phyloP scores from a whole-genome alignment of 2,888 invertebrate species.

The Drosophila paranaensis region DNA sequence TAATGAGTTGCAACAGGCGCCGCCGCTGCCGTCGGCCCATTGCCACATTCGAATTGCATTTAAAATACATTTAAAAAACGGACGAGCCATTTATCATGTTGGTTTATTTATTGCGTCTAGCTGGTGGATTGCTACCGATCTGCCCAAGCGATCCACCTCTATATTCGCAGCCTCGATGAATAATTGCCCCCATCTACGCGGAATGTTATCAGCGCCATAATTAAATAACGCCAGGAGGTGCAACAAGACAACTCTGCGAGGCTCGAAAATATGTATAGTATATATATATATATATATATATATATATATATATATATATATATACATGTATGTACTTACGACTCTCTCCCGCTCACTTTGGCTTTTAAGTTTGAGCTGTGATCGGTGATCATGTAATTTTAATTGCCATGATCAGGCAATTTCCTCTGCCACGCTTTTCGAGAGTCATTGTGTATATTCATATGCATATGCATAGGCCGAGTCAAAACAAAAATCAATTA shows the following conservation, averaged over 20 bases:
- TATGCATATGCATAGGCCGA: slow-evolving; percentile 42
- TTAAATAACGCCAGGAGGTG: slow-evolving; percentile 84
- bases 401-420: slow-evolving; percentile 67
- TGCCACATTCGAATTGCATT: slow-evolving; percentile 78
- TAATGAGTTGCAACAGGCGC: slow-evolving; percentile 80
- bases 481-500: slow-evolving; percentile 79
- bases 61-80: slow-evolving; percentile 81
- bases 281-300: too few species aligned
- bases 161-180: slow-evolving; percentile 74
- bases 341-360: not conserved
- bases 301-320: not conserved
- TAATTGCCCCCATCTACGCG: slow-evolving; percentile 84
- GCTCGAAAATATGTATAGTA: not conserved
- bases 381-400: slow-evolving; percentile 58
- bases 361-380: slow-evolving; percentile 20
- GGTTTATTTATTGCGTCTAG: slow-evolving; percentile 81
- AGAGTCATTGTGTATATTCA: slow-evolving; percentile 51
- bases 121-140: slow-evolving; percentile 58
- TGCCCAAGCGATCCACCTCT: slow-evolving; percentile 47
- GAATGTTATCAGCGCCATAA: slow-evolving; percentile 84
- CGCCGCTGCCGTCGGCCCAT: slow-evolving; percentile 59
- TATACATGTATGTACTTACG: not conserved
- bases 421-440: slow-evolving; percentile 34
- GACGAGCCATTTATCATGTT: slow-evolving; percentile 82
- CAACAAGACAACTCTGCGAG: slow-evolving; percentile 19